Evolutionary conservation across 2,113 vertebrate genomes (phyloP).

Genomic region (Heliornis fulica): DNA sequence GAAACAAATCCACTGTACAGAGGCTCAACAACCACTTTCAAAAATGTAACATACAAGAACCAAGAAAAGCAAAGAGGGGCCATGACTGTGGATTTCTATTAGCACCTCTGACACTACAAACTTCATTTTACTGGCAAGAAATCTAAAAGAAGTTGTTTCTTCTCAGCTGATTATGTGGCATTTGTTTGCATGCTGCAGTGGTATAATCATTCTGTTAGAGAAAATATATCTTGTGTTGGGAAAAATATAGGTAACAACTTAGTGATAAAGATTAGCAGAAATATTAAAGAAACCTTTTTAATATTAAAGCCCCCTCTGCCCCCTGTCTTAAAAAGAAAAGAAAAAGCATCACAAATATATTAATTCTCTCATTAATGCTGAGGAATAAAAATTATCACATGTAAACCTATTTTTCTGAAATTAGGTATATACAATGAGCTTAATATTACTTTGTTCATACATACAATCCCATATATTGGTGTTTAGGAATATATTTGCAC

Average conservation of each 20-base stretch:
- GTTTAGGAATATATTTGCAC: background rate
- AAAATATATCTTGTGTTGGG: background rate
- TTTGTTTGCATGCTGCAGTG: constrained; percentile 6
- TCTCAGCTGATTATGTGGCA: constrained; percentile 8
- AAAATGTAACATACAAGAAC: constrained; percentile 93
- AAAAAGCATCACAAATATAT: background rate
- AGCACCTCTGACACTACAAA: background rate
- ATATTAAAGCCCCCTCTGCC: background rate
- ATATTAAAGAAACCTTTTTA: background rate
- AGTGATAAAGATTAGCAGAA: constrained; percentile 19
- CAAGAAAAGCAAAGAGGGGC: constrained; percentile 77
- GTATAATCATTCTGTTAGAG: background rate
- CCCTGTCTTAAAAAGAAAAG: background rate
- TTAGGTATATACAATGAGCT: constrained; percentile 26
- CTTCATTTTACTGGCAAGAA: constrained; percentile 14
- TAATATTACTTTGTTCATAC: background rate
- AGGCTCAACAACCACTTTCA: constrained; percentile 95
- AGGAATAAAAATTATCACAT: constrained; percentile 8
- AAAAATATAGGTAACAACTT: background rate
- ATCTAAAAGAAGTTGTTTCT: constrained; percentile 16
- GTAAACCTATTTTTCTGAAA: background rate
- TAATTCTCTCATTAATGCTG: background rate
- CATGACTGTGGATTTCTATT: constrained; percentile 69
- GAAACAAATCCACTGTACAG: constrained; percentile 94
- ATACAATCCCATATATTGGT: background rate